Evolutionary conservation across 2,113 vertebrate genomes (phyloP), one percentile per base, ranked within the genome.

Genomic region (Morone saxatilis): DNA sequence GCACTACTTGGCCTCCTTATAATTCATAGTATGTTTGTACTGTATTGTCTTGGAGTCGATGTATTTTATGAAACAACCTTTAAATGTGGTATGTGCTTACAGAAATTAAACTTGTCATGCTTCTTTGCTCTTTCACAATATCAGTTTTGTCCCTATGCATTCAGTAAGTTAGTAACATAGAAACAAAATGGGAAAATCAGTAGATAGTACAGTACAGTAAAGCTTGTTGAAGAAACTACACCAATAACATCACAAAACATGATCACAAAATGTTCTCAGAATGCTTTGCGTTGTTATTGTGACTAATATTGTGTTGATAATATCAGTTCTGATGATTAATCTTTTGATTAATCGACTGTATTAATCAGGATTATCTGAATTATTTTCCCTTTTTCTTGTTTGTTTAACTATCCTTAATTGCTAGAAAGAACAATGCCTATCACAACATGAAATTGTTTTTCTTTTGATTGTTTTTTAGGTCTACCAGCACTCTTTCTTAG

Each of bases 401-500:
- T 25, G 56, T 50, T 53, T 38, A 48, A 61, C 11, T 20, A n/a
- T 50, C 5, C 40, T 67, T 22, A 48, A 67, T 67, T 1, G 7
- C 25, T 25, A 0, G 8, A 11, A 43, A 7, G 22, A 43, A 51
- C 43, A 50, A 41, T 36, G 12, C 17, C 66, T 8, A 31, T 43
- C 0, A 25, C 13, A 31, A 50, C 31, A 13, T 59, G 6, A 43
- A 36, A 7, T 9, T 19, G 6, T 63, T 57, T 66, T 76, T 81
- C 20, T 51, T 78, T 5, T 53, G 14, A 40, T 84, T 79, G 48
- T 4, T 12, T 63, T 88, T 68, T 13, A 95, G 95, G 86, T 95
- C 16, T 95, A 92, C 81, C 87, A 82, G 20, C 83, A 93, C 54
- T 95, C 95, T 10, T 94, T 91, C 67, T 45, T 92, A 73, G 94